Evolutionary conservation across 2,113 vertebrate species (phyloP), one percentile per base, ranked within the genome.

Genomic region (Noturus placidus): DNA sequence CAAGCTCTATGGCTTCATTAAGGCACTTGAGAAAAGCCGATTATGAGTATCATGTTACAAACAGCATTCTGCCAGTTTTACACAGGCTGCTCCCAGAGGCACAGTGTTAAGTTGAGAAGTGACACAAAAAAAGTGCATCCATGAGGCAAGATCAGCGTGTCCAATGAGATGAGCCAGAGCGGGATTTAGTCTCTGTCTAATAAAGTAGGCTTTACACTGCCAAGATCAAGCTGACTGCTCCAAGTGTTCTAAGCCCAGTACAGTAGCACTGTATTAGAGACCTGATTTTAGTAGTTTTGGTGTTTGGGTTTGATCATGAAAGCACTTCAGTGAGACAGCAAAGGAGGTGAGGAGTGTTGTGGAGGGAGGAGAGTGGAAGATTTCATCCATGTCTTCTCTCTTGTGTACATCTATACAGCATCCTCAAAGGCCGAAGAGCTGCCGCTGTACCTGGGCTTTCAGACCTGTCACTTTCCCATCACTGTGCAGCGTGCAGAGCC

Each of bases 401-500:
- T 93, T 93, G 91, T 93, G 91, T 93, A 90, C 87, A 93, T 91
- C 89, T 91, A 91, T 92, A 91, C 92, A 93, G 92, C 91, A 42
- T 93, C 92, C 90, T 92, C 92, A 92, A 93, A 93, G 92, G 91
- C 91, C 65, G 92, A 93, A 91, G 92, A 93, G 88, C 90, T 93
- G 91, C 91, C 92, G 74, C 89, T 93, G 88, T 93, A 93, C 92
- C 92, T 93, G 86, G 92, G 92, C 84, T 91, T 93, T 91, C 92
- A 93, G 89, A 91, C 92, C 91, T 93, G 92, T 93, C 92, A 93
- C 91, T 91, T 93, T 92, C 92, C 92, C 88, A 90, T 93, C 90
- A 91, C 92, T 89, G 87, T 92, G 85, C 91, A 92, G 86, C 91
- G 91, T 4, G 90, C 91, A 90, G 91, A 93, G 76, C 89, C 91